Conservation (phyloP, 2,113 vertebrate species). For the Arizona elegans region DNA sequence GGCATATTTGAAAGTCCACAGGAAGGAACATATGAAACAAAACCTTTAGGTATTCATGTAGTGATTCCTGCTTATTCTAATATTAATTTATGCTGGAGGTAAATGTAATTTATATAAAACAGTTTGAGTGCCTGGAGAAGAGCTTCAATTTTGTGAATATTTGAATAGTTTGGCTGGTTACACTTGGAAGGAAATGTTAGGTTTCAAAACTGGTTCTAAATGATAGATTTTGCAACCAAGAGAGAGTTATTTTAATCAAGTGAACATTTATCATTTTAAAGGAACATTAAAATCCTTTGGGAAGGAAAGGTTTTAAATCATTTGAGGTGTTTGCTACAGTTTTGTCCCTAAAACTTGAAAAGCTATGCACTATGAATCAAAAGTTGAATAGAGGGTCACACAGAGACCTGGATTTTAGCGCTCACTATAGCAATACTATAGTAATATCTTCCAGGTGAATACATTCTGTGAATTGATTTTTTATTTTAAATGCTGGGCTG, state of each 20-base stretch:
- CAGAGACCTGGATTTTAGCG: neutral
- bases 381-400: neutral
- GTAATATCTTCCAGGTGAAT: neutral
- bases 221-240: neutral
- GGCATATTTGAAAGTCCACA: neutral
- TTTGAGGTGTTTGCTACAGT: neutral
- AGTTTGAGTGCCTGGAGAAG: accelerated
- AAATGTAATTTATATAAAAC: neutral
- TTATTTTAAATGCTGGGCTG: neutral
- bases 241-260: neutral
- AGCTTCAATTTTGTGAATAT: neutral
- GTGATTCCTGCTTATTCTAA: neutral
- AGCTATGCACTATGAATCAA: neutral
- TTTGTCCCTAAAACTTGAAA: neutral
- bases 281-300: neutral
- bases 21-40: neutral
- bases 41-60: neutral
- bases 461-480: neutral
- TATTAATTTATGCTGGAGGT: neutral
- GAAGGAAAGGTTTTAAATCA: neutral
- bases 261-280: neutral
- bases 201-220: slow-evolving; percentile 2
- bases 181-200: slow-evolving; percentile 13
- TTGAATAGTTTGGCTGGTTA: neutral
- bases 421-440: neutral